Conservation (phyloP, 2,113 vertebrate species). For the Azemiops feae region DNA sequence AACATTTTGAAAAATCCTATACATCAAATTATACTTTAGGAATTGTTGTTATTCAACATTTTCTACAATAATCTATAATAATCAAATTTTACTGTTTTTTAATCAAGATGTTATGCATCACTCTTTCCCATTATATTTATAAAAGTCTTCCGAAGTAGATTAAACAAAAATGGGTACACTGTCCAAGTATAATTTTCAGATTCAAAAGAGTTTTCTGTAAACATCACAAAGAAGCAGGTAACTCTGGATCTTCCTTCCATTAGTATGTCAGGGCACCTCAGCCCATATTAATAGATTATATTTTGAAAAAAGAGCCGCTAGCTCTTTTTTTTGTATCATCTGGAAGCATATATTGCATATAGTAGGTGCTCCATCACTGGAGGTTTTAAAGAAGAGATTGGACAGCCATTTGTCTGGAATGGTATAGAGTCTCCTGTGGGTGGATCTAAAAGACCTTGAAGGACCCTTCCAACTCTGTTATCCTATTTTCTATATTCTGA, state of each 20-base stretch:
- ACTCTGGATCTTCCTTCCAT: neutral
- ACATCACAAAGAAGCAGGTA: neutral
- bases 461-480: neutral
- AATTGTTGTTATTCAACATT: neutral
- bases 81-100: neutral
- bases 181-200: neutral
- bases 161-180: neutral
- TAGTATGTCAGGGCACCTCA: neutral
- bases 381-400: neutral
- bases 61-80: neutral
- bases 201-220: neutral
- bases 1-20: neutral
- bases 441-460: neutral
- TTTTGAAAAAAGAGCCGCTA: neutral
- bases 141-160: neutral
- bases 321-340: neutral
- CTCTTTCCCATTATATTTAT: neutral
- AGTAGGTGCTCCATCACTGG: neutral
- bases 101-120: neutral
- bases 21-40: neutral
- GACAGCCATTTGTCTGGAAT: neutral
- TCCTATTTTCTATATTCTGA: neutral
- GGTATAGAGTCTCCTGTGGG: neutral
- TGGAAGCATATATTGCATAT: neutral
- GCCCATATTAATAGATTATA: neutral